Percentiles rank a stretch among this genome's conserved stretches.
These are phyloP conservation scores for Nasua narica DNA, from an alignment of 2,797 vertebrate genomes.

Conservation along the genomic window DNA sequence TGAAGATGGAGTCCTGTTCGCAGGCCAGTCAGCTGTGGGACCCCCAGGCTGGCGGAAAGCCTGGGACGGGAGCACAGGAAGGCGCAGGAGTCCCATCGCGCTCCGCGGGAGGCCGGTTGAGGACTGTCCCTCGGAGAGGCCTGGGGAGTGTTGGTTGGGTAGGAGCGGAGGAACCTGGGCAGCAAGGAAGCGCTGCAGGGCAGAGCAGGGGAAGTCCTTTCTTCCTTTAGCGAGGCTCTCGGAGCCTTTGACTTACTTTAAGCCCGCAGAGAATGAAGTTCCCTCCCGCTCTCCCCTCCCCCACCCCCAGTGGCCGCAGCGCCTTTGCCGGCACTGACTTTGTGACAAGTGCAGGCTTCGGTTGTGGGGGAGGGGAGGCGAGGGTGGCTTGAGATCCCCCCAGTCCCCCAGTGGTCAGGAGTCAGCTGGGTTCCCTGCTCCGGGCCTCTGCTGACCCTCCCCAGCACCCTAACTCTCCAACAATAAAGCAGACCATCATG, in stretches of 20 bases:
- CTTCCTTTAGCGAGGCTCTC: neutral
- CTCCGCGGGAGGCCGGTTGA: neutral
- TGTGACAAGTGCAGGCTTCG: neutral
- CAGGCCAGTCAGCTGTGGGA: slow-evolving; percentile 66
- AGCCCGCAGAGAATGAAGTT: slow-evolving; percentile 45
- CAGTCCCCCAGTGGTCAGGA: neutral
- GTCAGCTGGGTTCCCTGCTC: neutral
- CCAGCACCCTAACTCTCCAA: neutral
- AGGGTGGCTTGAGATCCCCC: neutral
- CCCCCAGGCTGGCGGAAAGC: slow-evolving; percentile 66
- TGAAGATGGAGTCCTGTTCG: slow-evolving; percentile 54
- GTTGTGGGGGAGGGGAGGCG: neutral
- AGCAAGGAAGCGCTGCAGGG: neutral
- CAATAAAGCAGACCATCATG: neutral
- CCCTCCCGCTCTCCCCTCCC: neutral
- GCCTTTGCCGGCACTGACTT: neutral
- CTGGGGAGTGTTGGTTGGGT: neutral
- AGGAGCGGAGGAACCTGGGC: neutral
- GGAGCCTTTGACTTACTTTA: slow-evolving; percentile 64
- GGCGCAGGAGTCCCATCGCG: neutral
- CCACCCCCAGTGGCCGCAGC: neutral
- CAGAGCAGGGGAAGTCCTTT: neutral
- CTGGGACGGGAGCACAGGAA: slow-evolving; percentile 29
- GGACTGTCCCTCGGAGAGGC: neutral
- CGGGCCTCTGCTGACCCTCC: neutral